Base-by-base conservation (phyloP, 2,113 vertebrate genomes). In the Phainopepla nitens region DNA sequence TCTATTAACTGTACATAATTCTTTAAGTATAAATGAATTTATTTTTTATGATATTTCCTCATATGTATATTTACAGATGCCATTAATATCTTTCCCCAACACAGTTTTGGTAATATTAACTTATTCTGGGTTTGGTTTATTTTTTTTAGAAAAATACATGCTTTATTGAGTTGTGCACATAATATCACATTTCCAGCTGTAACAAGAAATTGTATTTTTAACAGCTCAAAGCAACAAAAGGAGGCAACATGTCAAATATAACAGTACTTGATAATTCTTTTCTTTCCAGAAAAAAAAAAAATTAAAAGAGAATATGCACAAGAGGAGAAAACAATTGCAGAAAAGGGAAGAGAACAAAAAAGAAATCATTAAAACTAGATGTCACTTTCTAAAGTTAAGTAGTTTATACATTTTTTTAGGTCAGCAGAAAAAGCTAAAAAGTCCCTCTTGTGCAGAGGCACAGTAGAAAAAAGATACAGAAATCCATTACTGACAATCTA, bases 101-200 rank as follows among this genome's bases (percentile, higher is more conserved):
- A 77, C 41, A 57, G 45, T 78, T 94, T 53, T 89, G 31, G n/a
- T 71, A 76, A 51, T 76, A 96, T 65, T 85, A 85, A 94, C 61
- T 94, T 87, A 72, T 86, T 97, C 51, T 89, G 57, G 29, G 12
- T 94, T 87, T 83, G 33, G 6, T 65, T 76, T 39, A 10, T 35
- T 80, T 85, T 69, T 87, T 84, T 69, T 77, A 87, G 57, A 96
- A 97, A 96, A 93, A 94, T 91, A 96, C 27, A 96, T 1, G 23
- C 81, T 94, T 95, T 95, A 96, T 95, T 95, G 93, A 96, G 41
- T 96, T 89, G 53, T 42, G 91, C 65, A 94, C 31, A 85, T 76
- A 87, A 47, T 65, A 90, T 68, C 81, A 94, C 89, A 94, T 94
- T 96, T 94, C 23, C 77, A 89, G 58, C 65, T 82, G 45, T 72